Base-by-base conservation (phyloP, 2,888 invertebrate species). In the Mythimna pallens region DNA sequence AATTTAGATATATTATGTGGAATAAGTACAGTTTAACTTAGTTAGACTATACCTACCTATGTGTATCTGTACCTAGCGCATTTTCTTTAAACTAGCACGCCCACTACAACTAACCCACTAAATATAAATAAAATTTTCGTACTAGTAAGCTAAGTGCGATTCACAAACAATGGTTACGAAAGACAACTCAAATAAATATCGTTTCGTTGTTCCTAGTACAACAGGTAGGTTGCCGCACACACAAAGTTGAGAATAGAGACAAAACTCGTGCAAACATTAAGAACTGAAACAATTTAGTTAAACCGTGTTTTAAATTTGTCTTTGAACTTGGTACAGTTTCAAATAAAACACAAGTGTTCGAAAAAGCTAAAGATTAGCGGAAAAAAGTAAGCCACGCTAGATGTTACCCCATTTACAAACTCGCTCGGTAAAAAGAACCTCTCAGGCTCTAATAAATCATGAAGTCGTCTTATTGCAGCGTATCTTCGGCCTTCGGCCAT, bases 381-480 rank as follows among this genome's bases (percentile, higher is more conserved):
- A 34, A 72, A 64, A 74, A 65, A 40, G 14, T 30, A 54, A 59
- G 14, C 36, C 47, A 57, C 47, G 14, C 50, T 40, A 40, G 9
- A 73, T 17, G 4, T 34, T 65, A 63, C 36, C 52, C 67, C 65
- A 70, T 80, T 80, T 70, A 70, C 17, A 58, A 65, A 57, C 59
- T 54, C 34, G 43, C 47, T 68, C 22, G 65, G 43, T 70, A 63
- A 81, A 70, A 81, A 80, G 30, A 57, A 30, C 40, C 25, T 57
- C 20, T 67, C 65, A 52, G 65, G 58, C 65, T 70, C 30, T 55
- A 75, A 43, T 81, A 75, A 75, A 83, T 80, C 70, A 80, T 59
- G 63, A 63, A 70, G 67, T 83, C 65, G 22, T 70, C 65, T 83
- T 80, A 59, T 83, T 81, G 76, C 65, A 75, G 68, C 76, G 76